phyloP scores from a whole-genome alignment of 2,888 invertebrate genomes.

The Luperina nickerlii region DNA sequence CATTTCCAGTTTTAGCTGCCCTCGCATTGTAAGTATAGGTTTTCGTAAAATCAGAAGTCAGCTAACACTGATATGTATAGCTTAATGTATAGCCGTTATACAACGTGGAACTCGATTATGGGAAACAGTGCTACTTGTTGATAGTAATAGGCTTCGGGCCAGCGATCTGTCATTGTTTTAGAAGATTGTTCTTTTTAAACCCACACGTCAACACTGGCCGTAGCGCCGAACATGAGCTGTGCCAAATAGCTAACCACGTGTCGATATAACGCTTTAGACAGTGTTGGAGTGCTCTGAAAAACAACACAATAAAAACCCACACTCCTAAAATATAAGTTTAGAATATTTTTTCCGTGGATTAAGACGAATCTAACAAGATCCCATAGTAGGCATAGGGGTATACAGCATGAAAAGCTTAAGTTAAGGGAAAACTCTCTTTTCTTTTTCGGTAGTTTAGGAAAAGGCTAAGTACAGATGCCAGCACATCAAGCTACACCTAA shows the following conservation, averaged over 20 bases:
- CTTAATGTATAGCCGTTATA: background rate
- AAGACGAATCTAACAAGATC: background rate
- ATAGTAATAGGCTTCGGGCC: constrained; percentile 47
- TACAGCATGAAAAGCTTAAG: background rate
- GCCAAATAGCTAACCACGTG: constrained; percentile 50
- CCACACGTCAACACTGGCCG: constrained; percentile 37
- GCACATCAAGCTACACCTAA: no score
- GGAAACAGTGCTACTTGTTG: constrained; percentile 11
- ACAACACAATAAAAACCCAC: constrained; percentile 5
- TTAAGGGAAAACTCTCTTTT: background rate
- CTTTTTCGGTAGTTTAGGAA: background rate
- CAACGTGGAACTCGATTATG: background rate
- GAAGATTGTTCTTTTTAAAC: constrained; percentile 46
- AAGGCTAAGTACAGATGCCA: no score
- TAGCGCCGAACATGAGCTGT: constrained; percentile 40
- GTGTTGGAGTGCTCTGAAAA: constrained; percentile 22
- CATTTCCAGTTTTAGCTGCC: background rate
- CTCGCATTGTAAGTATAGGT: background rate
- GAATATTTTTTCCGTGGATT: background rate
- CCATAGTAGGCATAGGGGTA: background rate
- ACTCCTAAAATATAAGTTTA: background rate
- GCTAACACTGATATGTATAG: background rate
- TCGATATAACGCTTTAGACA: constrained; percentile 13
- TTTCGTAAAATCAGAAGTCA: background rate
- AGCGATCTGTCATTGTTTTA: constrained; percentile 47